Conservation (phyloP, 1,140 invertebrate genomes). For the Panagrolaimus sp. region DNA sequence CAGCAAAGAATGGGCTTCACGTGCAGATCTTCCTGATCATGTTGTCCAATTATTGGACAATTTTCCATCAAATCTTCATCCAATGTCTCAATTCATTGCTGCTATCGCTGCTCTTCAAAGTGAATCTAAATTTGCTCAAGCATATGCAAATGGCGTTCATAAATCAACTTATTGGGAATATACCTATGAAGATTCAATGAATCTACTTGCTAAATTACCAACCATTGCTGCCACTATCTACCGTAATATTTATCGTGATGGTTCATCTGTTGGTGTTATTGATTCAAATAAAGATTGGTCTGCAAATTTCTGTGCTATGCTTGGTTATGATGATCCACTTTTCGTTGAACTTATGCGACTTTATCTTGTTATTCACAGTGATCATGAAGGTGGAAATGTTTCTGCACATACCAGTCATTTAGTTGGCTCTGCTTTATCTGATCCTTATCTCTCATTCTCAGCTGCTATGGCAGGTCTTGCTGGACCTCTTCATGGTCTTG, state of each 20-base stretch:
- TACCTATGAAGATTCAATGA: constrained; percentile 79
- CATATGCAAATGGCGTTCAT: constrained; percentile 76
- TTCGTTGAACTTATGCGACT: constrained; percentile 89
- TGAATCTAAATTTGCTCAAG: constrained; percentile 87
- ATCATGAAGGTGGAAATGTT: constrained; percentile 74
- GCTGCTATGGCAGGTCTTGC: constrained; percentile 89
- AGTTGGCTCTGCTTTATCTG: constrained; percentile 86
- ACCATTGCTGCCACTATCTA: constrained; percentile 91
- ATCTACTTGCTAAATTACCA: constrained; percentile 88
- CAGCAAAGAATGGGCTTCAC: constrained; percentile 82
- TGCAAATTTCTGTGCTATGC: constrained; percentile 82
- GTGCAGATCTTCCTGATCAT: constrained; percentile 80
- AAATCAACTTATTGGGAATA: constrained; percentile 85
- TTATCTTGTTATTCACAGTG: constrained; percentile 85
- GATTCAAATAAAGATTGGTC: constrained; percentile 87
- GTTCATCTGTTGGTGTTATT: constrained; percentile 79
- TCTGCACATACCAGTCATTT: constrained; percentile 84
- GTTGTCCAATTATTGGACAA: constrained; percentile 90
- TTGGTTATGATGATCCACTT: constrained; percentile 77
- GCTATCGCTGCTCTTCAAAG: constrained; percentile 84
- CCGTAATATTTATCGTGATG: constrained; percentile 77
- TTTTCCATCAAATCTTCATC: constrained; percentile 84
- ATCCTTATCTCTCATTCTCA: constrained; percentile 86
- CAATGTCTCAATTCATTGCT: constrained; percentile 89
- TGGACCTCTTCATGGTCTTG: constrained; percentile 87